A percentile compares a stretch with the other conserved stretches of the same genome.
These are phyloP conservation scores for Cathartes aura DNA, from an alignment of 2,113 vertebrate genomes.

Conservation along the genomic window DNA sequence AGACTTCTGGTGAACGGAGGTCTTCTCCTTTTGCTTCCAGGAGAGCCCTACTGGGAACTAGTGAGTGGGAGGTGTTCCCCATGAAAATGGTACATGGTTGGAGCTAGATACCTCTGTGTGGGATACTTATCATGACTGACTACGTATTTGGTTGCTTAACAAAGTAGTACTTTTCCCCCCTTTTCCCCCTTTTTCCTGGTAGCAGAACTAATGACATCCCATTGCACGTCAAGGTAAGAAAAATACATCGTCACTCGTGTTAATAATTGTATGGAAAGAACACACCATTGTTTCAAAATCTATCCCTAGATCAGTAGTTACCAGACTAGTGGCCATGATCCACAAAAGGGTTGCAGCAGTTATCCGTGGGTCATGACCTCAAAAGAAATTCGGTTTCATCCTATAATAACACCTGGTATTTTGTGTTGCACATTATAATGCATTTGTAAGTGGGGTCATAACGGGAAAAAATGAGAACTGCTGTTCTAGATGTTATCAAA, in stretches of 20 bases:
- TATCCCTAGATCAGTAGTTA: background rate
- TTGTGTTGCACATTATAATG: background rate
- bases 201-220: background rate
- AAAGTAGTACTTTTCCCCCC: background rate
- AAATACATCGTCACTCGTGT: background rate
- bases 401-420: background rate
- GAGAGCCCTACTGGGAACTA: background rate
- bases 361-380: background rate
- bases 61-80: background rate
- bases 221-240: background rate
- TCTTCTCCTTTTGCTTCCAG: background rate
- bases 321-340: background rate
- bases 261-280: background rate
- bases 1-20: background rate
- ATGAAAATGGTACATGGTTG: background rate
- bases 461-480: background rate
- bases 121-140: background rate
- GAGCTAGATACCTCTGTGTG: background rate
- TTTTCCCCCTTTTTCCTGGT: background rate
- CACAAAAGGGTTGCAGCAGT: background rate
- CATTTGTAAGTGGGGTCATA: background rate
- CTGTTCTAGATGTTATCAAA: slow-evolving; percentile 1
- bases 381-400: background rate
- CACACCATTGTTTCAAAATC: background rate
- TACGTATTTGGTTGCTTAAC: background rate